Percentiles rank a stretch among this genome's conserved stretches.
Conservation (phyloP, 2,113 vertebrate species). For the Cebus imitator region DNA sequence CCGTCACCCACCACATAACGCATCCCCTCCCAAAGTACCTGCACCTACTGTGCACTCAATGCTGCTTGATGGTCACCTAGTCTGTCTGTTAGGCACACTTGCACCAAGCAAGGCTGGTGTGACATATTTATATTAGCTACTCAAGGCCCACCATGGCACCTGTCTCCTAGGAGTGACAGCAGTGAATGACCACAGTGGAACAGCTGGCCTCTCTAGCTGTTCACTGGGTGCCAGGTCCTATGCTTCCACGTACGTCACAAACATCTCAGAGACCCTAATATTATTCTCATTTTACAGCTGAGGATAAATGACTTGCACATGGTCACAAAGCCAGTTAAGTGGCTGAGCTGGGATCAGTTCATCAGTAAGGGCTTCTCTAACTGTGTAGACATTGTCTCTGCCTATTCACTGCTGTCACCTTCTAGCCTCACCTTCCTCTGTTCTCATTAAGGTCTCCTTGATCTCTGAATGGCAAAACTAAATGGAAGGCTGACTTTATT, state of each 20-base stretch:
- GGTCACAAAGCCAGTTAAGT: neutral
- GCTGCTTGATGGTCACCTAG: neutral
- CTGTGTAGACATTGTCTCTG: neutral
- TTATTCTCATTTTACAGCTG: neutral
- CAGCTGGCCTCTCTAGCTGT: neutral
- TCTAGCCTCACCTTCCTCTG: neutral
- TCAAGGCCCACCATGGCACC: neutral
- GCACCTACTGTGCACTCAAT: neutral
- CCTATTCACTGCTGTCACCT: neutral
- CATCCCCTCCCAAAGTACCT: neutral
- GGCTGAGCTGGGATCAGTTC: neutral
- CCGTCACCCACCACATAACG: neutral
- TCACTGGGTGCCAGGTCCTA: neutral
- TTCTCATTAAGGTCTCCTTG: neutral
- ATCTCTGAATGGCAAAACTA: neutral
- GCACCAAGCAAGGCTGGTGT: neutral
- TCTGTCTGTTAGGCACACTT: neutral
- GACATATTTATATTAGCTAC: neutral
- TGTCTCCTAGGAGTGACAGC: neutral
- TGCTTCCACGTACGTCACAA: neutral
- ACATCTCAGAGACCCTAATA: neutral
- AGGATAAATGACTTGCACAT: neutral
- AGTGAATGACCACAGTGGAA: neutral
- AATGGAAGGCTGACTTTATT: neutral
- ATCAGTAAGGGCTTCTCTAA: neutral